These are phyloP conservation scores for Drosophila lowei DNA, from an alignment of 1,140 invertebrate species.

Conservation along the genomic window DNA sequence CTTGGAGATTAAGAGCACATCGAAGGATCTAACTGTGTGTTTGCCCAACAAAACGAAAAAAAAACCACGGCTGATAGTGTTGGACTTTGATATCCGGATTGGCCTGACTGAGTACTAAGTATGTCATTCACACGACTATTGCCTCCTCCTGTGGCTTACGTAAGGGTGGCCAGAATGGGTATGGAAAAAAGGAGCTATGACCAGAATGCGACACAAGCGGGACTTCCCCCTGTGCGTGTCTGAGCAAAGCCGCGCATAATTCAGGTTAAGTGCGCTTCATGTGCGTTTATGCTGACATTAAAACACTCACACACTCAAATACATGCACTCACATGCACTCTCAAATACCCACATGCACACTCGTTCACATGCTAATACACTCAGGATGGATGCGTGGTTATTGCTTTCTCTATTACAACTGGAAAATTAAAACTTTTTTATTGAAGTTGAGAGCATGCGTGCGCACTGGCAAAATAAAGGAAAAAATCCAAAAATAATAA, in stretches of 20 bases:
- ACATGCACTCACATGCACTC: neutral
- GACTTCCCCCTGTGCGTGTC: conserved; percentile 28
- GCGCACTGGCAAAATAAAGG: conserved; percentile 30
- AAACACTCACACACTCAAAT: conserved; percentile 40
- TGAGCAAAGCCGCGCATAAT: conserved; percentile 50
- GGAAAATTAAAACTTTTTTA: conserved; percentile 64
- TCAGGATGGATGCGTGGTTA: neutral
- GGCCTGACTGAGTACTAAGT: too few species aligned
- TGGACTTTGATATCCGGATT: too few species aligned
- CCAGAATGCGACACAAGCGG: too few species aligned
- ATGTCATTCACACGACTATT: neutral
- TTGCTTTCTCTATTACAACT: conserved; percentile 38
- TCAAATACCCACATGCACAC: too few species aligned
- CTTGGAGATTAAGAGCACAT: too few species aligned
- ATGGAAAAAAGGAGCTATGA: conserved; percentile 6
- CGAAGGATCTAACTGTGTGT: too few species aligned
- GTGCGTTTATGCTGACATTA: conserved; percentile 80
- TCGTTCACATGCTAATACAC: too few species aligned
- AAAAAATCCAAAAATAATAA: conserved; percentile 44
- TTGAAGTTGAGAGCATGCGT: conserved; percentile 66
- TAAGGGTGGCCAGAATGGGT: neutral
- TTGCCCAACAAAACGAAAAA: too few species aligned
- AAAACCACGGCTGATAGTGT: too few species aligned
- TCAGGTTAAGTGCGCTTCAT: conserved; percentile 74
- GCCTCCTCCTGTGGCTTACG: conserved; percentile 3